Evolutionary conservation across 2,797 vertebrate genomes (phyloP), one percentile per base, ranked within the genome.

Genomic region (Melanogrammus aeglefinus): DNA sequence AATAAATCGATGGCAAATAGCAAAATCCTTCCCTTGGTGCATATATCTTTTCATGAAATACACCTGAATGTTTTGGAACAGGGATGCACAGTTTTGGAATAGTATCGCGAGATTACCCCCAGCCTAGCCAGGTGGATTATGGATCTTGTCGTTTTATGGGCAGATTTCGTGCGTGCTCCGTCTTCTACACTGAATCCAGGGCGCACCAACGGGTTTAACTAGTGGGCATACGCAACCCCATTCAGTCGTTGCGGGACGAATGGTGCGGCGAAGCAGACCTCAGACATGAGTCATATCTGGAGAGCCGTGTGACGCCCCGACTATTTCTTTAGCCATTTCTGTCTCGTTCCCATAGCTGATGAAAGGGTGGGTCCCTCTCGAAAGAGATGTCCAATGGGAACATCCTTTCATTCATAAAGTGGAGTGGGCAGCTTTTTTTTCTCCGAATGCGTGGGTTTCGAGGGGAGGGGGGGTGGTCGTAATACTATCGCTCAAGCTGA

Each of bases 351-450:
- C 51, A 57, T 21, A 57, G 51, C n/a, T 57, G 51, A 18, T 57
- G 51, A 18, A 47, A 47, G 86, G 94, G 93, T 85, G 91, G 92
- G 92, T 80, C 21, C 44, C 77, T 69, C 75, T 38, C 24, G 76
- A 38, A 76, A 71, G 39, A 38, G 77, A 38, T 76, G 80, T 77
- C 94, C 93, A 94, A 94, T 94, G 80, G 90, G 86, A 78, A 89
- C 88, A 86, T 84, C 79, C 81, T 90, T 95, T 94, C 94, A 92
- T 95, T 94, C 94, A 93, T 92, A 88, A 94, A 95, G 93, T 90
- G 90, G 91, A 91, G 88, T 79, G 91, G 88, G 91, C 91, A 89
- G 91, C 86, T 89, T 18, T 31, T 86, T 81, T 84, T 87, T 47
- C 85, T 82, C 77, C 74, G 74, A 89, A 88, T 85, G 90, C 92